Evolutionary conservation across 2,113 vertebrate species (phyloP).

Genomic region (Dendropsophus ebraccatus): DNA sequence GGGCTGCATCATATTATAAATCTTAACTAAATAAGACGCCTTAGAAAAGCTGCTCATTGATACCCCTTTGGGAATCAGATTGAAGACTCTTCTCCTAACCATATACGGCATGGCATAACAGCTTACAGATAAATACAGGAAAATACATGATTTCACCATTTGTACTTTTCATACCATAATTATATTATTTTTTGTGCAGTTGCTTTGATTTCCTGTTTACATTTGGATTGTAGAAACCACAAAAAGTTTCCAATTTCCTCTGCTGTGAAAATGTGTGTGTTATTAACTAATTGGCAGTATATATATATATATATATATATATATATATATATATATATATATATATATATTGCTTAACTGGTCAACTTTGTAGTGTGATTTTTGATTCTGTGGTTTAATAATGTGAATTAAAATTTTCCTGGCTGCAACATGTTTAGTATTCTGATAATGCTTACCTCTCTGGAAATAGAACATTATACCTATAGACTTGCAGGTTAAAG

Average conservation of each 20-base stretch:
- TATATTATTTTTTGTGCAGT: constrained; percentile 15
- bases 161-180: constrained; percentile 3
- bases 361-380: background rate
- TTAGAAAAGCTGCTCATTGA: constrained; percentile 24
- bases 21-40: background rate
- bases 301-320: too few relatives aligned
- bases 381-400: background rate
- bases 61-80: background rate
- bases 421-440: background rate
- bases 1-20: constrained; percentile 39
- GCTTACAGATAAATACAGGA: background rate
- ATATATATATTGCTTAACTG: background rate
- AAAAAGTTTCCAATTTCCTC: constrained; percentile 35
- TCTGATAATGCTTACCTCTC: background rate
- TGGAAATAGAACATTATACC: background rate
- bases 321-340: too few relatives aligned
- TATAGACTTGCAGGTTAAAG: background rate
- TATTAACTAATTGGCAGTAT: too few relatives aligned
- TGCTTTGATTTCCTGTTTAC: constrained; percentile 54
- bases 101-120: constrained; percentile 5
- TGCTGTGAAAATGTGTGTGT: background rate
- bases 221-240: constrained; percentile 44
- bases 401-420: background rate
- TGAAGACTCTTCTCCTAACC: background rate
- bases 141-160: background rate